Evolutionary conservation across 64 coral and sea anemone species (phyloP).

Genomic region (Stichodactyla mertensii): DNA sequence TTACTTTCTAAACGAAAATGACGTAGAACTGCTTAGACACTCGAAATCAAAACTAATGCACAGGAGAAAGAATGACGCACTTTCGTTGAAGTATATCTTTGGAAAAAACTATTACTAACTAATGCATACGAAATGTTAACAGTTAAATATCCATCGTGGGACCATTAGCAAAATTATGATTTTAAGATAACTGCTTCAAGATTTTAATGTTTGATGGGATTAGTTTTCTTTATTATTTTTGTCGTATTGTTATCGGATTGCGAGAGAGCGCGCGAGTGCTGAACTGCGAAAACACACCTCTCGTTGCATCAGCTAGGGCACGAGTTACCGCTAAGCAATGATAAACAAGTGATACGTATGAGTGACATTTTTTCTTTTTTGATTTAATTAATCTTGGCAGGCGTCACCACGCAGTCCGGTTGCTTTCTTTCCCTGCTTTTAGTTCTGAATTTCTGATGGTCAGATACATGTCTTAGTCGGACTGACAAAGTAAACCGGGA

Average conservation of each 20-base stretch:
- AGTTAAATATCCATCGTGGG: background rate
- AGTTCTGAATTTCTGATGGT: background rate
- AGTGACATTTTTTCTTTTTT: background rate
- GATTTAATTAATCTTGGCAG: background rate
- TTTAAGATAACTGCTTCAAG: background rate
- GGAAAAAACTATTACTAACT: background rate
- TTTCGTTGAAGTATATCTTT: background rate
- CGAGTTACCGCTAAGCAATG: background rate
- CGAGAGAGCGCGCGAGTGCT: background rate
- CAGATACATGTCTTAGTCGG: background rate
- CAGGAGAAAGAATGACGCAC: background rate
- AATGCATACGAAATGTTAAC: background rate
- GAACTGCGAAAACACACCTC: conserved; percentile 1
- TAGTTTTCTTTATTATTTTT: background rate
- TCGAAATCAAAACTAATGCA: background rate
- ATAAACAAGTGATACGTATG: background rate
- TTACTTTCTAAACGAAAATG: background rate
- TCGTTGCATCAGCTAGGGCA: background rate
- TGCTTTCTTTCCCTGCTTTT: background rate
- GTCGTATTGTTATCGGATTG: background rate
- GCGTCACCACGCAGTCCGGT: background rate
- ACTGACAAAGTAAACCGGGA: background rate
- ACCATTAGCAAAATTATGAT: background rate
- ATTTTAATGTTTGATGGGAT: background rate
- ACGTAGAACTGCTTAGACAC: background rate